phyloP scores from a whole-genome alignment of 2,113 vertebrate species.

The Nicator chloris region DNA sequence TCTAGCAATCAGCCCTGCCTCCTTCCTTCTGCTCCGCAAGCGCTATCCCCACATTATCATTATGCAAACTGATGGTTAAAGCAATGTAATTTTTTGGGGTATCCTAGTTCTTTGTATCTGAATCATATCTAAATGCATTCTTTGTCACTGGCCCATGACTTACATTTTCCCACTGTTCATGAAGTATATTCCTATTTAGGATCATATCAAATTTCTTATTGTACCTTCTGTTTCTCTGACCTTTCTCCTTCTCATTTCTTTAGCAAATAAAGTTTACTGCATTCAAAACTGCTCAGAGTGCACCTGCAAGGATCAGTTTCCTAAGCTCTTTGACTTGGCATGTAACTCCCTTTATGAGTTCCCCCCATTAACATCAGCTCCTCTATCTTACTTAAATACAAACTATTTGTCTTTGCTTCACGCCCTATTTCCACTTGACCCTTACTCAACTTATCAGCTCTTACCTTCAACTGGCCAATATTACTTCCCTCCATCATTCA shows the following conservation, averaged over 20 bases:
- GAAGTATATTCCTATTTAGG: not conserved
- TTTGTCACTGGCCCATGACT: not conserved
- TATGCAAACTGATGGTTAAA: not conserved
- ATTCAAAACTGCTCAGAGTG: not conserved
- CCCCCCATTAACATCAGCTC: not conserved
- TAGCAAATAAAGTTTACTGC: not conserved
- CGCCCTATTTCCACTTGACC: not conserved
- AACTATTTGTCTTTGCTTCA: not conserved
- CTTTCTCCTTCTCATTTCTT: not conserved
- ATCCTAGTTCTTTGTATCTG: not conserved
- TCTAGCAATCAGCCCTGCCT: not conserved
- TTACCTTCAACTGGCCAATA: not conserved
- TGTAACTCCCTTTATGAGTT: not conserved
- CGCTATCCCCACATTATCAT: not conserved
- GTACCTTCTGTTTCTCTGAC: not conserved
- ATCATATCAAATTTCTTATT: not conserved
- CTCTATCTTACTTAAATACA: not conserved
- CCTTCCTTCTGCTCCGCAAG: not conserved
- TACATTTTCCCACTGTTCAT: not conserved
- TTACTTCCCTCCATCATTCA: not conserved
- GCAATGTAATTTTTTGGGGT: not conserved
- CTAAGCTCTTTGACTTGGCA: not conserved
- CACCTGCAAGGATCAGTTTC: not conserved
- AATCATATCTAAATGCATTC: not conserved
- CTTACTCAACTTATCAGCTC: not conserved